Percentiles rank a stretch among this genome's conserved stretches.
phyloP scores from a whole-genome alignment of 2,888 invertebrate genomes.

The Schrankia costaestrigalis region DNA sequence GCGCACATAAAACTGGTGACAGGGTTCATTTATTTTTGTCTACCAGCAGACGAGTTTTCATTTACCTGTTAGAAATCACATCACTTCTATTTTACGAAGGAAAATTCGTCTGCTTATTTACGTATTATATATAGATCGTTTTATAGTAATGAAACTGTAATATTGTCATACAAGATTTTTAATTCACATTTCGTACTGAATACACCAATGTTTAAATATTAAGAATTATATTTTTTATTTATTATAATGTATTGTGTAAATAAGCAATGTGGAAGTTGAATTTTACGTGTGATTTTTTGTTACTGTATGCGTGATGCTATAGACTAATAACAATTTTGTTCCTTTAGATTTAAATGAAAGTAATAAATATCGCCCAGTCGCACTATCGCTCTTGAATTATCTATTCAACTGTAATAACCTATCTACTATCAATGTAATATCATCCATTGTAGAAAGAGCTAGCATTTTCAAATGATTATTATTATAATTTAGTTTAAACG shows the following conservation, averaged over 20 bases:
- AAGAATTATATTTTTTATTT: conserved; percentile 24
- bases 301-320: conserved; percentile 21
- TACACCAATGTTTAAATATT: conserved; percentile 39
- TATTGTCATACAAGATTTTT: conserved; percentile 31
- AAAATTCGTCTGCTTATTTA: conserved; percentile 58
- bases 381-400: conserved; percentile 11
- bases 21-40: conserved; percentile 75
- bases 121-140: conserved; percentile 46
- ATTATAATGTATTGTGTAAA: conserved; percentile 25
- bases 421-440: conserved; percentile 9
- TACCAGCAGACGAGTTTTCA: conserved; percentile 59
- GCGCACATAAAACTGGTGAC: conserved; percentile 75
- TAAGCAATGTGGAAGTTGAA: conserved; percentile 28
- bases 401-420: conserved; percentile 14
- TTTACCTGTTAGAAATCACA: conserved; percentile 45
- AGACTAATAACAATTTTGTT: conserved; percentile 24
- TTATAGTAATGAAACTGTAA: conserved; percentile 41
- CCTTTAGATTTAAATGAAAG: conserved; percentile 20
- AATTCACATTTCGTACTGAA: conserved; percentile 35
- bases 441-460: conserved; percentile 10
- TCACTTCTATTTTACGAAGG: conserved; percentile 55
- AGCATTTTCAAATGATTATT: conserved; percentile 23
- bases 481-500: conserved; percentile 35
- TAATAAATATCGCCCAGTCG: conserved; percentile 26
- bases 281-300: conserved; percentile 19